These are phyloP conservation scores for Drosophila stalkeri DNA, from an alignment of 2,888 invertebrate species.

Conservation along the genomic window DNA sequence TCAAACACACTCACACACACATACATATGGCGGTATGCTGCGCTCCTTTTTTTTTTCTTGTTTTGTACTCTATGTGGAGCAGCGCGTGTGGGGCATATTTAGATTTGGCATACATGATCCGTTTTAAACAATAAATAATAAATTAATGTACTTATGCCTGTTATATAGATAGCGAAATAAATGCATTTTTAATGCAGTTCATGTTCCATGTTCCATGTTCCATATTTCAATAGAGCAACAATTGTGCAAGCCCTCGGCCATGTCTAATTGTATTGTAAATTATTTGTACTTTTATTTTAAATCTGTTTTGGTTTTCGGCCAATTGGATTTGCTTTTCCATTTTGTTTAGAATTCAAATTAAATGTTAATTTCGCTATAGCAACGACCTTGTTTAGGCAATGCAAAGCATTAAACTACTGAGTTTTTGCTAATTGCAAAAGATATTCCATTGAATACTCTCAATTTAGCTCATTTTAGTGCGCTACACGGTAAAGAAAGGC, in stretches of 20 bases:
- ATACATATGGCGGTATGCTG: constrained; percentile 23
- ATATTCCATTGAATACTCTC: not conserved
- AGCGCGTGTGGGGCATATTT: constrained; percentile 1
- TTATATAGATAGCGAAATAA: not conserved
- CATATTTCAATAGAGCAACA: not conserved
- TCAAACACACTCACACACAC: constrained; percentile 15
- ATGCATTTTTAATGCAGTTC: constrained; percentile 1
- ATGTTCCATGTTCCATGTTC: not conserved
- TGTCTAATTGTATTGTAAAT: not conserved
- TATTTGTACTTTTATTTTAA: not conserved
- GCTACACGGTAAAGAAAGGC: not conserved
- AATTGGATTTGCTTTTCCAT: not conserved
- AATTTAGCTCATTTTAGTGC: not conserved
- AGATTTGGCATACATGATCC: constrained; percentile 6
- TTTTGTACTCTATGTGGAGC: not conserved
- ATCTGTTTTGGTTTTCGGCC: not conserved
- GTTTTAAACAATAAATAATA: constrained; percentile 6
- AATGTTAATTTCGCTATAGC: not conserved
- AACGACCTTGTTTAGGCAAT: not conserved
- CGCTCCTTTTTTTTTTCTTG: not conserved
- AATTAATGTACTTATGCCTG: not conserved
- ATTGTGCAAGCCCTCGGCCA: not conserved
- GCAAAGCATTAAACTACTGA: not conserved
- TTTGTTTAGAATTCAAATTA: not conserved
- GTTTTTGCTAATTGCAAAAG: not conserved